A percentile compares a stretch with the other conserved stretches of the same genome.
Evolutionary conservation across 1,140 invertebrate genomes (phyloP).

Genomic region (Euglossa dilemma): DNA sequence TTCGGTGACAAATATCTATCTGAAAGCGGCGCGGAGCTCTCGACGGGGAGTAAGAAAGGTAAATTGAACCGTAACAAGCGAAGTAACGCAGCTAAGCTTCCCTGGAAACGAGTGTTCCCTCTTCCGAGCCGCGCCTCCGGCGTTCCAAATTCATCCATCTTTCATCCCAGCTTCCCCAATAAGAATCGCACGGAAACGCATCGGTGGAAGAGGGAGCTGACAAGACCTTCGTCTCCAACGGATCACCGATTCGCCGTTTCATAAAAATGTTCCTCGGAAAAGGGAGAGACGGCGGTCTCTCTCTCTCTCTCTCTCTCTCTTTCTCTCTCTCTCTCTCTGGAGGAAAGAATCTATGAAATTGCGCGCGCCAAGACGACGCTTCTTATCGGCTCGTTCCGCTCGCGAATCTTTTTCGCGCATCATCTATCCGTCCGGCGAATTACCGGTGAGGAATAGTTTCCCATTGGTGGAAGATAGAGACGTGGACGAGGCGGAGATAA

Average conservation of each 20-base stretch:
- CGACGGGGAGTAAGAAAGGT: neutral
- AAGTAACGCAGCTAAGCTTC: conserved; percentile 22
- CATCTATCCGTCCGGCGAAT: conserved; percentile 15
- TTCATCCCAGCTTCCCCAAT: conserved; percentile 21
- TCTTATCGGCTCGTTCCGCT: neutral
- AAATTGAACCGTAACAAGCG: conserved; percentile 17
- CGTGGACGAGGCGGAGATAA: neutral
- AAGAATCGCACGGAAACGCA: conserved; percentile 17
- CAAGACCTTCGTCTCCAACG: conserved; percentile 5
- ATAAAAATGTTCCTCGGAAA: conserved; percentile 10
- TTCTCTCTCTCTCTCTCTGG: neutral
- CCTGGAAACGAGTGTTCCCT: neutral
- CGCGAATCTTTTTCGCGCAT: conserved; percentile 4
- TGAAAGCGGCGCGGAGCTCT: neutral
- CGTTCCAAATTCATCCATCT: conserved; percentile 29
- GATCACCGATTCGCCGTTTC: conserved; percentile 28
- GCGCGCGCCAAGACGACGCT: neutral
- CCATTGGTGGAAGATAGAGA: conserved; percentile 30
- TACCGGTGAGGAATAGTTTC: conserved; percentile 17
- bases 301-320: too few relatives aligned
- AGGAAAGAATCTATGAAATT: conserved; percentile 9
- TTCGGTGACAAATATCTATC: neutral
- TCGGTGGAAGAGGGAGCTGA: neutral
- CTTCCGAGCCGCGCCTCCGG: too few relatives aligned
- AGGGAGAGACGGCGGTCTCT: neutral